Conservation (phyloP, 1,140 invertebrate genomes). For the Pachyrhynchus sulphureomaculatus region DNA sequence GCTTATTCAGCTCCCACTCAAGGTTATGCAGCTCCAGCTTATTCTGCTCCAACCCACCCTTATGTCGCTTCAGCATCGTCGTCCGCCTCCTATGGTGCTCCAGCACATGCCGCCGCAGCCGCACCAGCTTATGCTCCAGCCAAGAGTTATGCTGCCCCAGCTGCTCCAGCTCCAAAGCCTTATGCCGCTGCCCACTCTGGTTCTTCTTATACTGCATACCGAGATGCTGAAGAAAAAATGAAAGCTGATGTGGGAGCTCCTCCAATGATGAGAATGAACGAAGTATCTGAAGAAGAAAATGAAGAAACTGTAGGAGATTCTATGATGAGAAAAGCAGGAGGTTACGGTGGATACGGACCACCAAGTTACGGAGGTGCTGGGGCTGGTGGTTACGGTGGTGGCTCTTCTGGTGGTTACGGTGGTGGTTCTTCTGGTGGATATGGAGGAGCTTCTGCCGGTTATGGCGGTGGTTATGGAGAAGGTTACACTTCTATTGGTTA, state of each 20-base stretch:
- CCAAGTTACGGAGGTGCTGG: slow-evolving; percentile 24
- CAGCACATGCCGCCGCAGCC: background rate
- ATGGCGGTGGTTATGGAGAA: slow-evolving; percentile 1
- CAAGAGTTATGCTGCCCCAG: slow-evolving; percentile 26
- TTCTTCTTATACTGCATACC: slow-evolving; percentile 10
- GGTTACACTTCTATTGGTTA: background rate
- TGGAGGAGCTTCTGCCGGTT: background rate
- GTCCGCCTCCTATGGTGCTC: slow-evolving; percentile 13
- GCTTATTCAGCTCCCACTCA: slow-evolving; percentile 3
- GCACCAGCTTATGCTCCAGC: slow-evolving; percentile 23
- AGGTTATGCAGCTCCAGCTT: background rate
- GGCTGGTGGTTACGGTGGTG: slow-evolving; percentile 12
- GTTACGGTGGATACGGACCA: slow-evolving; percentile 21
- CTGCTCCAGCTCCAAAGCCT: slow-evolving; percentile 26
- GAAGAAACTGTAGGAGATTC: slow-evolving; percentile 10
- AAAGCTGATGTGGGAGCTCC: background rate
- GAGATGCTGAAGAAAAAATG: slow-evolving; percentile 10
- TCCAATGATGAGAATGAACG: slow-evolving; percentile 16
- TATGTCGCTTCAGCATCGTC: slow-evolving; percentile 21
- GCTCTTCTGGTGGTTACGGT: slow-evolving; percentile 6
- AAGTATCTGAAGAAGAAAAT: slow-evolving; percentile 26
- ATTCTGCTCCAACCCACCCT: background rate
- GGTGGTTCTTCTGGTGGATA: background rate
- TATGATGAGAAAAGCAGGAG: slow-evolving; percentile 15
- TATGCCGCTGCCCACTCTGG: slow-evolving; percentile 24